Base-by-base conservation (phyloP, 2,888 invertebrate species). In the Druceiella hillmani region DNA sequence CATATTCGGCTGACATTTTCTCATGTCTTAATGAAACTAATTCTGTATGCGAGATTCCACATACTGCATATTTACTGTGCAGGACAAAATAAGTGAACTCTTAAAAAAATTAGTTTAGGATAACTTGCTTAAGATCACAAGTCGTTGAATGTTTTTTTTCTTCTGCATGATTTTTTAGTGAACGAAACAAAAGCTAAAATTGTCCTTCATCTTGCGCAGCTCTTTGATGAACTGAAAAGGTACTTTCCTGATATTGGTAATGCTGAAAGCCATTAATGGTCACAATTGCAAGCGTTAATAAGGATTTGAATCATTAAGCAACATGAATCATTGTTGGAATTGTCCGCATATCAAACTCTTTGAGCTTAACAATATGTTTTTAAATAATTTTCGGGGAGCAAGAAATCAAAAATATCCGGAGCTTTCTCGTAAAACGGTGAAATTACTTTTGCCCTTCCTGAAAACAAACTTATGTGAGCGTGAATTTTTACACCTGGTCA, bases 251-350 rank as follows among this genome's bases (percentile, higher is more conserved):
- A n/a, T n/a, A n/a, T n/a, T n/a, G n/a, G n/a, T n/a, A n/a, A n/a
- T n/a, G n/a, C n/a, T n/a, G n/a, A n/a, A n/a, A n/a, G n/a, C n/a
- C n/a, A n/a, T n/a, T n/a, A n/a, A n/a, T n/a, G n/a, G n/a, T n/a
- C n/a, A n/a, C n/a, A 36, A 45, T 50, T 29, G 45, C 41, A 36
- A 44, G 35, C 33, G 20, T 25, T 17, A 20, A 20, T 20, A n/a
- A 6, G 6, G 6, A n/a, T 20, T 20, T 20, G 22, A 20, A n/a
- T n/a, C 22, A 20, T 20, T 20, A 20, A 20, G 22, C 22, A 20
- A 20, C 22, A 20, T 6, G 22, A 20, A 20, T 7, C 22, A 20
- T 20, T 20, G 6, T 9, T 20, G 22, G 22, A 20, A 20, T 7
- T n/a, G n/a, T n/a, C n/a, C n/a, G n/a, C n/a, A n/a, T n/a, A n/a